phyloP scores from a whole-genome alignment of 2,113 vertebrate genomes.

The Uropsilus gracilis region DNA sequence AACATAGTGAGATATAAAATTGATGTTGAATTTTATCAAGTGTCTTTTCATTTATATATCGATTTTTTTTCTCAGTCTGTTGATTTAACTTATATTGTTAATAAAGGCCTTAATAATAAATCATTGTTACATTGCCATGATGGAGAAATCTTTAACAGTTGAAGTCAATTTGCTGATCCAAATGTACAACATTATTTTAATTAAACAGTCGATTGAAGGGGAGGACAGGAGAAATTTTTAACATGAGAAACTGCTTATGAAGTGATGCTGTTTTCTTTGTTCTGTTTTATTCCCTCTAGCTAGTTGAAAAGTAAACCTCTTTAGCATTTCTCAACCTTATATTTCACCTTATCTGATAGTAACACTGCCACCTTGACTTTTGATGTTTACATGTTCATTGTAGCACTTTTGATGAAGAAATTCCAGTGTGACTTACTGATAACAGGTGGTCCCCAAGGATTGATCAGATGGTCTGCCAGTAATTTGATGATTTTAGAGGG shows the following conservation, averaged over 20 bases:
- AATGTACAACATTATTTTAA: not conserved
- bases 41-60: not conserved
- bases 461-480: not conserved
- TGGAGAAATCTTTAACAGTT: not conserved
- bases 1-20: not conserved
- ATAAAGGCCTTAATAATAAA: conserved; percentile 33
- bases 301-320: too few species aligned
- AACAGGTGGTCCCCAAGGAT: not conserved
- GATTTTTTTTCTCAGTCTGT: not conserved
- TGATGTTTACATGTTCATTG: too few species aligned
- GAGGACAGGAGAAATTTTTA: not conserved
- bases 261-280: not conserved
- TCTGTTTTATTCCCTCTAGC: not conserved
- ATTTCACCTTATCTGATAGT: not conserved
- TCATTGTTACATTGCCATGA: not conserved
- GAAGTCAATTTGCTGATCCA: not conserved
- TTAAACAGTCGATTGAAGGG: not conserved
- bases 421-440: not conserved
- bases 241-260: not conserved
- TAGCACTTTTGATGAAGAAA: too few species aligned
- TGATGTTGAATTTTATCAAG: conserved; percentile 27
- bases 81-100: not conserved
- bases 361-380: not conserved
- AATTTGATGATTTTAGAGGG: not conserved
- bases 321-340: conserved; percentile 6